Evolutionary conservation across 2,797 vertebrate genomes (phyloP), one percentile per base, ranked within the genome.

Genomic region (Pteronotus mesoamericanus): DNA sequence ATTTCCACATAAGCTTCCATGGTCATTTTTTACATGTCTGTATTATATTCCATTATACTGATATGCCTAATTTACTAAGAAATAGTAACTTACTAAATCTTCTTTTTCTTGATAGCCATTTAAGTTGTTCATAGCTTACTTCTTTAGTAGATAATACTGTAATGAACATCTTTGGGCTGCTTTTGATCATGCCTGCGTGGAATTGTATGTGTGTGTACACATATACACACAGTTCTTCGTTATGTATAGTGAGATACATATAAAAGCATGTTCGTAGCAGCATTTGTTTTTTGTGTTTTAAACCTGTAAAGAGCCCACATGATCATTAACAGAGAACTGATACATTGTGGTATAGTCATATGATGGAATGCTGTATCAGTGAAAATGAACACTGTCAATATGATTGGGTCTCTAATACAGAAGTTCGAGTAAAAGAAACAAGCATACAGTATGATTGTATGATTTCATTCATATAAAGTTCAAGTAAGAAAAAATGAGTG

Each of bases 161-260:
- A 94, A 26, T 78, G 71, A 92, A 93, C 57, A 95, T 93, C 86
- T 95, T 87, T 89, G 26, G 51, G 34, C 77, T 78, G 48, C 64
- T 46, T 84, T 59, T 86, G 74, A 86, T 66, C 64, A 14, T 19
- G 68, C 14, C 34, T 86, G 32, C 42, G 18, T 46, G 42, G 14
- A 71, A 66, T 7, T 78, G 66, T 48, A 5, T 84, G 26, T 59
- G 32, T 86, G n/a, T 34, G 66, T 42, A 26, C 19, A 44, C n/a
- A 80, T 66, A 37, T 72, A 12, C 14, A 37, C 1, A n/a, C 9
- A 87, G 15, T 53, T 24, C 57, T 42, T 89, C 89, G 48, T 72
- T 53, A 78, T 71, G 26, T 53, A 10, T 82, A 57, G 14, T 83
- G 34, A 51, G 51, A 42, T 68, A 39, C 39, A 24, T 39, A 37